A percentile compares a stretch with the other conserved stretches of the same genome.
phyloP scores from a whole-genome alignment of 2,113 vertebrate genomes.

The Semicossyphus pulcher region DNA sequence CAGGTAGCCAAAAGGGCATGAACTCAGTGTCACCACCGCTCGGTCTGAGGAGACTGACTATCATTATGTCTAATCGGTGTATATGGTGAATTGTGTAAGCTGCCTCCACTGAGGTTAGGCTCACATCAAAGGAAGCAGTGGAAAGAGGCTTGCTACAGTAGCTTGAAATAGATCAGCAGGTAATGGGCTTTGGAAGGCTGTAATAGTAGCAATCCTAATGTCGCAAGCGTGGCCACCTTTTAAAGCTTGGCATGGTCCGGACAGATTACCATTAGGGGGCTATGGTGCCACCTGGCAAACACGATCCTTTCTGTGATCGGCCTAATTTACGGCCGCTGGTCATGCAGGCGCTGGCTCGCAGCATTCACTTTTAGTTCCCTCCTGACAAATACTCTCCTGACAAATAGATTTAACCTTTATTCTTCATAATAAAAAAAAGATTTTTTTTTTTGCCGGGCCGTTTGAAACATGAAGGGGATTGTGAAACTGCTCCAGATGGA shows the following conservation, averaged over 20 bases:
- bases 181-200: constrained; percentile 72
- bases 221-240: constrained; percentile 55
- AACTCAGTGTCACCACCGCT: neutral
- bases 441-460: neutral
- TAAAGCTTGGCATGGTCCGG: constrained; percentile 56
- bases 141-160: constrained; percentile 59
- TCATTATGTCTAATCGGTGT: constrained; percentile 43
- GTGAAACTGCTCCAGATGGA: constrained; percentile 37
- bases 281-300: constrained; percentile 70
- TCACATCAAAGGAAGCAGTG: constrained; percentile 50
- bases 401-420: constrained; percentile 36
- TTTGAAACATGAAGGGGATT: constrained; percentile 17
- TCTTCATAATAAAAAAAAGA: constrained; percentile 29
- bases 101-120: constrained; percentile 24
- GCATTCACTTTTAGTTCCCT: constrained; percentile 29
- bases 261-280: constrained; percentile 67
- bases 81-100: constrained; percentile 12
- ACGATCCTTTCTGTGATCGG: constrained; percentile 47
- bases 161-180: constrained; percentile 75
- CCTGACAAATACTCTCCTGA: constrained; percentile 43
- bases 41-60: neutral
- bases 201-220: constrained; percentile 63
- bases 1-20: neutral
- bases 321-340: constrained; percentile 63
- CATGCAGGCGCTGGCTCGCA: constrained; percentile 22